These are phyloP conservation scores for Nematostella vectensis DNA, from an alignment of 92 coral and sea anemone species.

Conservation along the genomic window DNA sequence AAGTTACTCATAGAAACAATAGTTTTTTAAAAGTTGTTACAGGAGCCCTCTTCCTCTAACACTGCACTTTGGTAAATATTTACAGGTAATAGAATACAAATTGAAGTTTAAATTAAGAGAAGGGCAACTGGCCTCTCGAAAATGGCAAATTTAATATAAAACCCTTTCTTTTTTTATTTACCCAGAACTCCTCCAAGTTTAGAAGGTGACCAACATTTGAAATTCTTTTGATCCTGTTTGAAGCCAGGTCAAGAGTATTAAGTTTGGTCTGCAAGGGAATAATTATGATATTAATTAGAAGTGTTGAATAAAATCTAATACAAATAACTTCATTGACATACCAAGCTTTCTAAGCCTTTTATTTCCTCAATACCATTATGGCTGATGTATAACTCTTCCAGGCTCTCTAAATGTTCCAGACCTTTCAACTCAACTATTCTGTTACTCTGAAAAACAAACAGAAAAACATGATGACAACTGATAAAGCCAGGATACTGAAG, in stretches of 20 bases:
- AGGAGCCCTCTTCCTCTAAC: background rate
- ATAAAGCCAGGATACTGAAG: no score
- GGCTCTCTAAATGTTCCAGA: constrained; percentile 54
- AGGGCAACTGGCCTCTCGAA: no score
- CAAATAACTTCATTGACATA: no score
- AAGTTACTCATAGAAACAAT: background rate
- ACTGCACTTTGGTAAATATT: no score
- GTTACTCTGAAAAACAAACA: constrained; percentile 65
- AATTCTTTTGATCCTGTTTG: constrained; percentile 83
- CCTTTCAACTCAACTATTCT: constrained; percentile 84
- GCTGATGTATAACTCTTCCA: constrained; percentile 93
- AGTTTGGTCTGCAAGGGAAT: constrained; percentile 55
- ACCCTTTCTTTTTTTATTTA: constrained; percentile 28
- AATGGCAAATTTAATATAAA: no score
- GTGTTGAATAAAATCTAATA: no score
- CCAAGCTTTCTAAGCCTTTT: constrained; percentile 86
- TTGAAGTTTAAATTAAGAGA: no score
- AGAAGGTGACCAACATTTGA: constrained; percentile 68
- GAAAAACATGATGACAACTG: no score
- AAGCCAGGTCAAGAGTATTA: constrained; percentile 83
- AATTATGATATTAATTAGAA: no score
- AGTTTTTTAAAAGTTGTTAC: background rate
- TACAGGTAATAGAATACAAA: background rate
- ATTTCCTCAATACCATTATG: constrained; percentile 93
- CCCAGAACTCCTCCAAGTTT: constrained; percentile 96